Evolutionary conservation across 2,888 invertebrate genomes (phyloP).

Genomic region (Lapara coniferarum): DNA sequence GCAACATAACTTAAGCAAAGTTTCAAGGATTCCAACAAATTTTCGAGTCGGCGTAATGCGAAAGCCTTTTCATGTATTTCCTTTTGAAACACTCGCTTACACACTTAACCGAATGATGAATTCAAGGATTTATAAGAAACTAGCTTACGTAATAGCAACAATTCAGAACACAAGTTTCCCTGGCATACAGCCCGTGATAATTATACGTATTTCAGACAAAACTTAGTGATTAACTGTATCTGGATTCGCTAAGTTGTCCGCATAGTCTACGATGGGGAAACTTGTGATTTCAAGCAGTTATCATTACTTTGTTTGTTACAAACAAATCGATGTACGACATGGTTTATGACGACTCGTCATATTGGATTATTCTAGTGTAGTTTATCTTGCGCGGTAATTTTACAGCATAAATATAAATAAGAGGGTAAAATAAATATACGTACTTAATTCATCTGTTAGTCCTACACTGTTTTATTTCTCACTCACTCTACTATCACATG

Average conservation of each 20-base stretch:
- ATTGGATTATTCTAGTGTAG: too few species aligned
- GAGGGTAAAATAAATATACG: too few species aligned
- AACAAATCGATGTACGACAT: neutral
- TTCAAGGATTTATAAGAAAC: constrained; percentile 14
- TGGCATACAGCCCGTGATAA: constrained; percentile 44
- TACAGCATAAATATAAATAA: too few species aligned
- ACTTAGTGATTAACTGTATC: constrained; percentile 34
- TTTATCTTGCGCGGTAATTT: too few species aligned
- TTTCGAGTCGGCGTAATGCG: neutral
- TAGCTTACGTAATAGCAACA: constrained; percentile 28
- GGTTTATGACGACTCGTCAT: too few species aligned
- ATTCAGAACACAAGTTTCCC: constrained; percentile 36
- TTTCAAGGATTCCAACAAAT: constrained; percentile 6
- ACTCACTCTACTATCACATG: too few species aligned
- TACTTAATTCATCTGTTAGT: too few species aligned
- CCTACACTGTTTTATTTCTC: too few species aligned
- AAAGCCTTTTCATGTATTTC: constrained; percentile 6
- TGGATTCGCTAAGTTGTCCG: constrained; percentile 29
- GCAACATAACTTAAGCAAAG: too few species aligned
- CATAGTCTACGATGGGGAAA: constrained; percentile 26
- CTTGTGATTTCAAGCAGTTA: constrained; percentile 11
- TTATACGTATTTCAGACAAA: constrained; percentile 41
- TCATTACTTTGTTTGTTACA: neutral
- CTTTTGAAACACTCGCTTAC: constrained; percentile 3
- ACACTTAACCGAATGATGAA: constrained; percentile 6